Conservation (phyloP, 2,888 invertebrate species). For the Geophilus truncorum region DNA sequence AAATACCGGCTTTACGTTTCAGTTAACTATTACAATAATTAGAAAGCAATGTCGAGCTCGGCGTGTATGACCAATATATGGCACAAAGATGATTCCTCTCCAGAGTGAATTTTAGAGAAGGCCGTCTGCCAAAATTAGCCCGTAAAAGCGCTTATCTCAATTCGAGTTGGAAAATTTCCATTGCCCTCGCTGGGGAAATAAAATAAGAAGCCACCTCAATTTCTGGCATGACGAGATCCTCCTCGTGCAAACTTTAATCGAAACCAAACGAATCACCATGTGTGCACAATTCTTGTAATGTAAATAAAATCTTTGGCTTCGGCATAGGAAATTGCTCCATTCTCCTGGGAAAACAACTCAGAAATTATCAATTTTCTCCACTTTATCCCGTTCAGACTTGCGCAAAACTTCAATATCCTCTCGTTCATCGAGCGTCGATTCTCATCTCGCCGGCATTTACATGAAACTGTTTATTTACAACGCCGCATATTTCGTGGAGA, state of each 20-base stretch:
- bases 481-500: too few species aligned
- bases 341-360: not conserved
- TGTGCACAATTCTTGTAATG: slow-evolving; percentile 11
- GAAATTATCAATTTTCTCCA: not conserved
- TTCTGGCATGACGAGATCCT: slow-evolving; percentile 20
- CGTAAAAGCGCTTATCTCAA: slow-evolving; percentile 20
- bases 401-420: not conserved
- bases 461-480: not conserved
- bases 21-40: slow-evolving; percentile 6
- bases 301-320: slow-evolving; percentile 12
- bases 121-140: slow-evolving; percentile 9
- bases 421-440: not conserved
- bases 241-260: slow-evolving; percentile 10
- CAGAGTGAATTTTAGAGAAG: slow-evolving; percentile 11
- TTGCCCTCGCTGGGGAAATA: slow-evolving; percentile 12
- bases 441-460: not conserved
- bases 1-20: not conserved
- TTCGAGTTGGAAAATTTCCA: slow-evolving; percentile 16
- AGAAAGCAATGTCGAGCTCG: slow-evolving; percentile 7
- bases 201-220: slow-evolving; percentile 15
- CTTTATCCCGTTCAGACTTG: not conserved
- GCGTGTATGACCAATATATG: not conserved
- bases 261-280: slow-evolving; percentile 20
- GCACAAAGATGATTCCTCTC: slow-evolving; percentile 12
- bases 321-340: not conserved